phyloP scores from a whole-genome alignment of 2,113 vertebrate genomes.

The Thamnaconus septentrionalis region DNA sequence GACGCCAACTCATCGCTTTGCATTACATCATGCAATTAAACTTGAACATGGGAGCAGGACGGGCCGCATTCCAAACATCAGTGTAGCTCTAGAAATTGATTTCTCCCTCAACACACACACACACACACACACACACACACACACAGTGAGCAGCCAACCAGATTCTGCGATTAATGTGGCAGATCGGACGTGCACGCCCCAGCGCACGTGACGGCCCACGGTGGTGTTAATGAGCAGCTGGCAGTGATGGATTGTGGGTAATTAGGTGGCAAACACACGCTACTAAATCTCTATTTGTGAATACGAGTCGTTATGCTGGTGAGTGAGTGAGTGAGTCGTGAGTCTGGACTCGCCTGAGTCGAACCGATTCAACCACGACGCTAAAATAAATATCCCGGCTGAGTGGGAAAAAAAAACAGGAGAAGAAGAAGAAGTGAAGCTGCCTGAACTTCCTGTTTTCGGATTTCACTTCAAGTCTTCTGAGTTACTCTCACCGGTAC shows the following conservation, averaged over 20 bases:
- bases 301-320: constrained; percentile 31
- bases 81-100: constrained; percentile 54
- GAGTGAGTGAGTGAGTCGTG: constrained; percentile 15
- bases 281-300: constrained; percentile 35
- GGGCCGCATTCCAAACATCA: constrained; percentile 49
- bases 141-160: constrained; percentile 16
- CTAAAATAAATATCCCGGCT: background rate
- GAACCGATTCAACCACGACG: constrained; percentile 7
- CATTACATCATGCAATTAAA: constrained; percentile 64
- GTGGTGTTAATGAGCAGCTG: constrained; percentile 21
- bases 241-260: constrained; percentile 48
- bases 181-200: constrained; percentile 24
- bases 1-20: constrained; percentile 26
- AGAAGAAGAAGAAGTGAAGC: too few species aligned
- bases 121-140: constrained; percentile 17
- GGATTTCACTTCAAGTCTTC: too few species aligned
- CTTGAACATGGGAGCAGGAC: constrained; percentile 41
- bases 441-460: too few species aligned
- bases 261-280: constrained; percentile 27
- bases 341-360: constrained; percentile 18
- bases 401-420: background rate
- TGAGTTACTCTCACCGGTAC: too few species aligned
- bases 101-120: constrained; percentile 33
- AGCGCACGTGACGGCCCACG: constrained; percentile 14
- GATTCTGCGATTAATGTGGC: constrained; percentile 48